These are phyloP conservation scores for Halcyon malimbica DNA, from an alignment of 2,113 vertebrate species.

Conservation along the genomic window DNA sequence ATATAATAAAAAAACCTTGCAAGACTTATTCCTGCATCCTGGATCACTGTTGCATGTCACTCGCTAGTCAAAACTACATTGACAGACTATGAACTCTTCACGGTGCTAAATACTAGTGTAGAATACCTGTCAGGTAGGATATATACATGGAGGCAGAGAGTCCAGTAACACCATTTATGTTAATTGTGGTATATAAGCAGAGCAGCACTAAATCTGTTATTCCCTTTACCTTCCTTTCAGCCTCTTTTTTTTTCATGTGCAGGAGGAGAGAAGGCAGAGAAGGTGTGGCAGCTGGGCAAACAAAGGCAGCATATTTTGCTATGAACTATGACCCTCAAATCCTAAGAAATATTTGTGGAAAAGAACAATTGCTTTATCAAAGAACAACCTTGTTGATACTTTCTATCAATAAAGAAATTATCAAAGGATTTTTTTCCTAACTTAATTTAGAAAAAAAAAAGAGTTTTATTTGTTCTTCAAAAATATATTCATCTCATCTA, in stretches of 20 bases:
- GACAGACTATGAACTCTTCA: not conserved
- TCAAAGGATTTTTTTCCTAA: not conserved
- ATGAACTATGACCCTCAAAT: conserved; percentile 28
- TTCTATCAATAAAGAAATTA: not conserved
- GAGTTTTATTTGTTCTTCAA: not conserved
- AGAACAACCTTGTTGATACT: not conserved
- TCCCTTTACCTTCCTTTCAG: conserved; percentile 8
- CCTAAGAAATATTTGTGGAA: not conserved
- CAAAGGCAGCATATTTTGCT: not conserved
- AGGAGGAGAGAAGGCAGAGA: not conserved
- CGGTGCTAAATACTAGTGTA: not conserved
- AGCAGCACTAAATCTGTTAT: not conserved
- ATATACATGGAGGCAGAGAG: not conserved
- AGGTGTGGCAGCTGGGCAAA: conserved; percentile 45
- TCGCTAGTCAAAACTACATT: not conserved
- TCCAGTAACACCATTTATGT: not conserved
- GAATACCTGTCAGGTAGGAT: not conserved
- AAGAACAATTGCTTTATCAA: not conserved
- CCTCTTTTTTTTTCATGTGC: not conserved
- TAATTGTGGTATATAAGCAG: not conserved
- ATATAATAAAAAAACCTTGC: not conserved
- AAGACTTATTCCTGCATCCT: not conserved
- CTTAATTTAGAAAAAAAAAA: not conserved
- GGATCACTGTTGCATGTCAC: not conserved
- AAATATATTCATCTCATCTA: not conserved